Conservation (phyloP, 92 coral and sea anemone species). For the Palythoa caribaeorum region DNA sequence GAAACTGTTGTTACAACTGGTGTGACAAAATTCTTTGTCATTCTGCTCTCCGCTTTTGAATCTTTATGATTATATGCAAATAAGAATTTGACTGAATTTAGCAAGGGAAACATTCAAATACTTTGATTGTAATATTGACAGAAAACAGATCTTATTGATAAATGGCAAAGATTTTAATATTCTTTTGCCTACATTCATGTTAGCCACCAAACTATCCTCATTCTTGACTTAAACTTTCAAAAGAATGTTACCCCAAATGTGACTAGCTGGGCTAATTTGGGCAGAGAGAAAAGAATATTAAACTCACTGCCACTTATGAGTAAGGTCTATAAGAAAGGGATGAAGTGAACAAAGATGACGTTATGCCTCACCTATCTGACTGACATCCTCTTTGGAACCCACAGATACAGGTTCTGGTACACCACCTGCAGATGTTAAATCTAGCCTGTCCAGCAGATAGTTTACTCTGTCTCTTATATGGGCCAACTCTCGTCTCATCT, state of each 20-base stretch:
- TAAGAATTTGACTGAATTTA: too few species aligned
- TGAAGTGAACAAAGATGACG: not conserved
- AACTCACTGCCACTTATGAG: not conserved
- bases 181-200: too few species aligned
- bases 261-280: too few species aligned
- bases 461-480: conserved; percentile 87
- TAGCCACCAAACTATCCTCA: not conserved
- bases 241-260: too few species aligned
- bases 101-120: not conserved
- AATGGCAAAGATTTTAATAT: too few species aligned
- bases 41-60: conserved; percentile 7
- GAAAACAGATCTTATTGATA: too few species aligned
- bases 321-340: not conserved
- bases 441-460: conserved; percentile 86
- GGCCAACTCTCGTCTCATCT: conserved; percentile 85
- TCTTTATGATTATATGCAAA: not conserved
- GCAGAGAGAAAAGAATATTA: too few species aligned
- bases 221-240: too few species aligned
- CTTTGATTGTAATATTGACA: not conserved
- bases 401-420: not conserved
- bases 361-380: not conserved
- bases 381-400: conserved; percentile 3
- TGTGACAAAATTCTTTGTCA: not conserved
- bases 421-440: conserved; percentile 39
- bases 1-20: not conserved